Evolutionary conservation across 64 coral and sea anemone species (phyloP), one percentile per base, ranked within the genome.

Genomic region (Montipora cactus): DNA sequence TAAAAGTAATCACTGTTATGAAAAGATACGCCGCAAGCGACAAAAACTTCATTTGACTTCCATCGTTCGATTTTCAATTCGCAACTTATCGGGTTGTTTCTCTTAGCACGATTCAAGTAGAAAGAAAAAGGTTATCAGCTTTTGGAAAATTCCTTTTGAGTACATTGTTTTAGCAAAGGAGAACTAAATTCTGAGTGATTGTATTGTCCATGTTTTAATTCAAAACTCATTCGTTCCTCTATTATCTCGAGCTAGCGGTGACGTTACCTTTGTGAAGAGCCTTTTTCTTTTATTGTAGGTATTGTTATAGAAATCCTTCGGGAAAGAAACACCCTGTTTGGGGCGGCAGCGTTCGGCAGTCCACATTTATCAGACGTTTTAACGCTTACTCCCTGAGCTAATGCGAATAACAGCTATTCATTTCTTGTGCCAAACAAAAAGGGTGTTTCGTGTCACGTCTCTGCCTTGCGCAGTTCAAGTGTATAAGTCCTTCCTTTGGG

Each of bases 171-270:
- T 48, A 79, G 94, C 92, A 97, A 97, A 81, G 79, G 92, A 92
- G 79, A 97, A 79, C 92, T 94, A 94, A 97, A 94, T 80, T 81
- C 84, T 94, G 94, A 97, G 94, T 94, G 92, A 94, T 91, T 97
- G 89, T 97, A 97, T 97, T 97, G 95, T 97, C 67, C 91, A 81
- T 47, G 88, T 77, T 94, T 97, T 94, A 94, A 97, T 97, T 94
- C 92, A 94, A 97, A 80, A 91, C 47, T 74, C 61, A 68, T 73
- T 94, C 58, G 92, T 92, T 94, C 92, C 90, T 93, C 91, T 96
- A 97, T 91, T 97, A 91, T 82, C 81, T 45, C 49, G 50, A 52
- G 25, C 16, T 76, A 75, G 71, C 91, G 75, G 88, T 62, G 75
- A 79, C 50, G 83, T 83, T 50, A 91, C 58, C 83, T 97, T 97